Evolutionary conservation across 35 echinoderm and acorn worm genomes (phyloP).

Genomic region (Apostichopus californicus): DNA sequence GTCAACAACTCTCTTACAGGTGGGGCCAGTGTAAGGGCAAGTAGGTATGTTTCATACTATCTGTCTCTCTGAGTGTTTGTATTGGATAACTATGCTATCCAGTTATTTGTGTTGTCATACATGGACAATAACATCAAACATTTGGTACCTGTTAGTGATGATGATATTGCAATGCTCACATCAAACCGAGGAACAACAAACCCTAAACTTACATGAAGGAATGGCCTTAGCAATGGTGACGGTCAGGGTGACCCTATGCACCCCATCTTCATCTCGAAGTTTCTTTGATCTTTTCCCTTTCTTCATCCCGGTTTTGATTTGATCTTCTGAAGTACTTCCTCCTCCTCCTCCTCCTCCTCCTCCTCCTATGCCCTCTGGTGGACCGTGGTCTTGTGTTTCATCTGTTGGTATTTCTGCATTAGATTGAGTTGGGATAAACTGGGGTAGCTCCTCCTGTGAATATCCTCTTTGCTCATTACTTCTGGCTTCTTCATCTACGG

Average conservation of each 20-base stretch:
- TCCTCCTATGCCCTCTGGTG: background rate
- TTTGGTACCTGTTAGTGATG: background rate
- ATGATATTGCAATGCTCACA: constrained; percentile 19
- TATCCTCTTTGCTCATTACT: background rate
- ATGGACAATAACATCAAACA: constrained; percentile 14
- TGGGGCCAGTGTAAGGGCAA: no score
- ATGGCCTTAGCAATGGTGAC: constrained; percentile 98
- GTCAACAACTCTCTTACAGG: no score
- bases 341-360: background rate
- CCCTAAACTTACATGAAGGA: constrained; percentile 52
- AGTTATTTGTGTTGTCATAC: constrained; percentile 1
- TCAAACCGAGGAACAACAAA: no score
- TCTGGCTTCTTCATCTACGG: background rate
- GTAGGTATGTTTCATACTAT: no score
- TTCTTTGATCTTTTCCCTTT: constrained; percentile 37
- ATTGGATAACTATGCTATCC: background rate
- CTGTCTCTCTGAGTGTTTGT: no score
- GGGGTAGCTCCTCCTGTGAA: background rate
- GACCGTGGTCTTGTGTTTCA: background rate
- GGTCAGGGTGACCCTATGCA: constrained; percentile 85
- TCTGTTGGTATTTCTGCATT: background rate
- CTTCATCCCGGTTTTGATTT: background rate
- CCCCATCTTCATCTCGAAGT: constrained; percentile 51
- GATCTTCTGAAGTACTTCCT: background rate
- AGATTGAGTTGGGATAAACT: background rate